Percentiles rank a stretch among this genome's conserved stretches.
These are phyloP conservation scores for Clarias pachynema DNA, from an alignment of 2,797 vertebrate species.

Conservation along the genomic window DNA sequence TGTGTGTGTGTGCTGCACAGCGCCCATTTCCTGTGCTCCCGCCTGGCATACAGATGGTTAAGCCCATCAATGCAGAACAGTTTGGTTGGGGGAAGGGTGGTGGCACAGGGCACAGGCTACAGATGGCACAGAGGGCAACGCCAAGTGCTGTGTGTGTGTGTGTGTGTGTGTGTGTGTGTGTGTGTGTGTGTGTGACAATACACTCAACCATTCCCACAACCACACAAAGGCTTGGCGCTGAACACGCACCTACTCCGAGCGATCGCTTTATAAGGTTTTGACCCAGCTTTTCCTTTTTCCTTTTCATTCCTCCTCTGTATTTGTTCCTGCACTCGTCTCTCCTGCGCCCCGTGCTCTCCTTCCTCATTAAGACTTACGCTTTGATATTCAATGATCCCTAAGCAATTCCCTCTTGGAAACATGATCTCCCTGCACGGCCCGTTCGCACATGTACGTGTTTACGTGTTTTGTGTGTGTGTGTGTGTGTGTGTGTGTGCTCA, in stretches of 20 bases:
- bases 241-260: constrained; percentile 69
- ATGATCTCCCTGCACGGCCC: constrained; percentile 67
- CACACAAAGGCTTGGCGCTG: constrained; percentile 67
- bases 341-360: constrained; percentile 40
- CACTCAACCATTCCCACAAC: constrained; percentile 47
- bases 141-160: constrained; percentile 61
- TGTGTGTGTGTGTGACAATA: constrained; percentile 46
- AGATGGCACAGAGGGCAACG: constrained; percentile 84
- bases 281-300: constrained; percentile 18
- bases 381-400: constrained; percentile 81
- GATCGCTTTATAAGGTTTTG: constrained; percentile 15
- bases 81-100: constrained; percentile 52
- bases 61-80: constrained; percentile 73
- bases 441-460: constrained; percentile 60
- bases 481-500: not conserved
- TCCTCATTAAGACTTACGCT: constrained; percentile 73
- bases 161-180: constrained; percentile 38
- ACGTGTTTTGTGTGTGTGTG: not conserved
- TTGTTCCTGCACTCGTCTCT: constrained; percentile 47
- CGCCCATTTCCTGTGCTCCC: constrained; percentile 49
- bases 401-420: constrained; percentile 73
- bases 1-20: constrained; percentile 30
- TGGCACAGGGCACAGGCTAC: constrained; percentile 68
- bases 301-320: constrained; percentile 5
- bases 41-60: constrained; percentile 85